Conservation (phyloP, 2,888 invertebrate species). For the Chromoteleia sp. region DNA sequence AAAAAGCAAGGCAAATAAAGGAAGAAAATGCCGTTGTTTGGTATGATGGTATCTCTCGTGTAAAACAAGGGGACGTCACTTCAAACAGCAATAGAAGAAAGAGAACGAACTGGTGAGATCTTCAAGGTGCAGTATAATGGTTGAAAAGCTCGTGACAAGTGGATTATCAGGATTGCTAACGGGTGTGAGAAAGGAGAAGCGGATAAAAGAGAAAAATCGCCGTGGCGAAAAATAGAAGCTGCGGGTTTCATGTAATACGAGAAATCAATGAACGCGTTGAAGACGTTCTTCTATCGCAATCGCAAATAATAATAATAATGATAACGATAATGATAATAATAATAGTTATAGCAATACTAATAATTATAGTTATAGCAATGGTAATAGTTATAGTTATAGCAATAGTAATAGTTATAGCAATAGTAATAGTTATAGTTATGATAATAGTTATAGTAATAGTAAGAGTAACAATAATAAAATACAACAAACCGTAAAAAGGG, state of each 20-base stretch:
- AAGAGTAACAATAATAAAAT: no score
- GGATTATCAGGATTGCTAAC: conserved; percentile 66
- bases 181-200: conserved; percentile 57
- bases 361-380: no score
- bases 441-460: no score
- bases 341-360: no score
- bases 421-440: no score
- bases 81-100: conserved; percentile 66
- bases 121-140: conserved; percentile 68
- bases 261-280: conserved; percentile 65
- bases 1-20: conserved; percentile 53
- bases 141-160: conserved; percentile 70
- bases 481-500: no score
- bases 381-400: no score
- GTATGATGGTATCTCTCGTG: conserved; percentile 65
- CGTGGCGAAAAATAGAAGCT: conserved; percentile 66
- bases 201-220: conserved; percentile 64
- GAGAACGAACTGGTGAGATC: conserved; percentile 60
- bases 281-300: conserved; percentile 26
- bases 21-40: conserved; percentile 63
- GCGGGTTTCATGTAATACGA: conserved; percentile 62
- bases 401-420: no score
- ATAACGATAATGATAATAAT: no score
- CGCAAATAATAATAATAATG: conserved; percentile 34
- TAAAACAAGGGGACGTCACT: conserved; percentile 69